Percentiles rank a stretch among this genome's conserved stretches.
Evolutionary conservation across 2,113 vertebrate genomes (phyloP).

Genomic region (Corapipo altera): DNA sequence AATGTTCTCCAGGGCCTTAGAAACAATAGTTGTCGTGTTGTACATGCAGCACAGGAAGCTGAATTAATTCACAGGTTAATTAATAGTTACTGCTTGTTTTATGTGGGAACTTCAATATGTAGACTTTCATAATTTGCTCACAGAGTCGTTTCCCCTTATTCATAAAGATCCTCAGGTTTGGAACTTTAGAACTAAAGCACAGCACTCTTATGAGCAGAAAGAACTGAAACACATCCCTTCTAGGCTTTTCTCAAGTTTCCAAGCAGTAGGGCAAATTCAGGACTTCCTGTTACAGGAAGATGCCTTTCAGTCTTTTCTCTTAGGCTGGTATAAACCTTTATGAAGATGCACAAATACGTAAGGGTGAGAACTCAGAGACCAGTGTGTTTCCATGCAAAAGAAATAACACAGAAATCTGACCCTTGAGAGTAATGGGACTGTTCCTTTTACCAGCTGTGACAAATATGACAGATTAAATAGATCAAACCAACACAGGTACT

Average conservation of each 20-base stretch:
- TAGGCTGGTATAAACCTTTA: background rate
- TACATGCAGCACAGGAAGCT: background rate
- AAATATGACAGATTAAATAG: background rate
- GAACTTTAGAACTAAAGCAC: background rate
- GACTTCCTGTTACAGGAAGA: background rate
- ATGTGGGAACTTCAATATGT: background rate
- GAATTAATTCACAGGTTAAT: background rate
- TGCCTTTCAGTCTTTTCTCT: background rate
- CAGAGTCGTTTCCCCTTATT: background rate
- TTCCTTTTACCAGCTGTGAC: background rate
- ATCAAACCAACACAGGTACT: background rate
- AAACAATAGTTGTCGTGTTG: background rate
- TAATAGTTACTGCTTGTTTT: background rate
- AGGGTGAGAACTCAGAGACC: background rate
- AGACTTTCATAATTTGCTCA: background rate
- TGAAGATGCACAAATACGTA: background rate
- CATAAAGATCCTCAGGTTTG: background rate
- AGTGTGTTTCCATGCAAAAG: background rate
- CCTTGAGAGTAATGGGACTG: background rate
- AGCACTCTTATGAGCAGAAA: background rate
- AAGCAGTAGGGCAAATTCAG: background rate
- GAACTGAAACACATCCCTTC: background rate
- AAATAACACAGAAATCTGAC: background rate
- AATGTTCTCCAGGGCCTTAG: background rate
- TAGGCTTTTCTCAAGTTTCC: background rate